Conservation (phyloP, 2,797 vertebrate genomes). For the Premnoplex brunnescens region DNA sequence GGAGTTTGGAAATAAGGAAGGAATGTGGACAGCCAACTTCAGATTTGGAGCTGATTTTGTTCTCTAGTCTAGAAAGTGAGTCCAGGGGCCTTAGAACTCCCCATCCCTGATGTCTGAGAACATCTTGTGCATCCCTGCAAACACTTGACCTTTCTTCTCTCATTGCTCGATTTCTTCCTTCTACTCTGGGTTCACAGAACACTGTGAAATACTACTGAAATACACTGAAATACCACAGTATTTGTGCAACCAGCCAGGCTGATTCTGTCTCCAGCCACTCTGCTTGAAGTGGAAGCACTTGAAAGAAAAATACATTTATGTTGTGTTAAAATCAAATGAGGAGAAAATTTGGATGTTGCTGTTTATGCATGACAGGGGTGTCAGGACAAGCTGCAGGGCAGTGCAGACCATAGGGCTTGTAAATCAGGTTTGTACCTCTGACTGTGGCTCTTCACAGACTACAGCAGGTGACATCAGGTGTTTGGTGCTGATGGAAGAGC, state of each 20-base stretch:
- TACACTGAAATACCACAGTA: neutral
- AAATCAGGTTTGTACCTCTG: fast-evolving
- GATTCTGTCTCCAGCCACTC: neutral
- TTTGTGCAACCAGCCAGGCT: neutral
- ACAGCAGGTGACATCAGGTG: neutral
- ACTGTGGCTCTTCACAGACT: neutral
- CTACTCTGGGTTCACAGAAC: neutral
- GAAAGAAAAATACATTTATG: neutral
- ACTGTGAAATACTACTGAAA: no score
- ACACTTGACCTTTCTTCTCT: neutral
- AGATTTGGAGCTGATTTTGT: neutral
- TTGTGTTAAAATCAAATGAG: neutral
- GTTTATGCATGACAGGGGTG: fast-evolving
- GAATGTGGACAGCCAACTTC: neutral
- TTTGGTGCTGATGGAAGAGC: neutral
- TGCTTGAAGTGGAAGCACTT: neutral
- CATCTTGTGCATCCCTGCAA: neutral
- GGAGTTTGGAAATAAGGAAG: neutral
- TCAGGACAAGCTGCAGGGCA: neutral
- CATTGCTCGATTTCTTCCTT: fast-evolving
- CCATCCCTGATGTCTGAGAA: neutral
- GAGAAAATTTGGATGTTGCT: fast-evolving
- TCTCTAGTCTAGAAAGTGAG: neutral
- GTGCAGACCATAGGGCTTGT: fast-evolving
- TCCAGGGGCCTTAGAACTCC: neutral